Base-by-base conservation (phyloP, 2,113 vertebrate species). In the Aythya baeri region DNA sequence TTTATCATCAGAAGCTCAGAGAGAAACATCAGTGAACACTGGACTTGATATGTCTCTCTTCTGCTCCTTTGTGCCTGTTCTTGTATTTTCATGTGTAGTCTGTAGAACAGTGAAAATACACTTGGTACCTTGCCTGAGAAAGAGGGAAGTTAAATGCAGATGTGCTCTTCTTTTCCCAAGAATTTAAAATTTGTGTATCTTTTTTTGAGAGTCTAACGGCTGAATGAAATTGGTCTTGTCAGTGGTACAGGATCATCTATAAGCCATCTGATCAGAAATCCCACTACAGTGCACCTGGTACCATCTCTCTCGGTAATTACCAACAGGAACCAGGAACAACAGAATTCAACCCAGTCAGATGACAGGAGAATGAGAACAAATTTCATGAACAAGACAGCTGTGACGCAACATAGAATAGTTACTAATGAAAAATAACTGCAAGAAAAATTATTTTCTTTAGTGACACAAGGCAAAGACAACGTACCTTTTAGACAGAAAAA, bases 401-500 rank as follows among this genome's bases (percentile, higher is more conserved):
- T 78, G 54, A 20, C 41, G 80, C 21, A 79, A 74, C 23, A 86
- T 76, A 54, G 5, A 93, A 89, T n/a, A 81, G 3, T 66, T 83
- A 83, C 23, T 84, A 62, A 63, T 17, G 2, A 78, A 80, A 93
- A 86, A 61, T 38, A 91, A 83, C 68, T 44, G 63, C 46, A 96
- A 95, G 41, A 15, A 84, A 76, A 92, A 83, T 9, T 5, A 29
- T 65, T 87, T 89, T 62, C 4, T 76, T 94, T 50, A 95, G 54
- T 41, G 27, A 96, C 22, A 80, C 0, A 5, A 95, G 80, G 67
- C 4, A 13, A 95, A 95, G 32, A 88, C 49, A 97, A 98, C 98
- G n/a, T 98, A 98, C 98, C 98, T 98, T 98, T 97, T 41, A 92
- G 95, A 93, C 49, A 98, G 95, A 97, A 97, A 97, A 96, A 89